Evolutionary conservation across 2,113 vertebrate species (phyloP).

Genomic region (Salvelinus fontinalis): DNA sequence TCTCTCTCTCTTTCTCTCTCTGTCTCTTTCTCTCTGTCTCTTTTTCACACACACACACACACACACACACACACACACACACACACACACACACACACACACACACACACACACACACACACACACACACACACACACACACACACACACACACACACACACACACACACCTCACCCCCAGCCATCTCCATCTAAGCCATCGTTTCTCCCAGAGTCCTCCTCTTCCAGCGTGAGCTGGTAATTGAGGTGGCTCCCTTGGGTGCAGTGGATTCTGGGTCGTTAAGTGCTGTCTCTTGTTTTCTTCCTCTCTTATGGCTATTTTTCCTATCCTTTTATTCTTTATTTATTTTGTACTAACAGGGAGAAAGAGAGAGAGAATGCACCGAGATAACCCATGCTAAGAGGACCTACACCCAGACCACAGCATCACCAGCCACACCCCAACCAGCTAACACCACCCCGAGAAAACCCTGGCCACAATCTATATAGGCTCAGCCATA

Average conservation of each 20-base stretch:
- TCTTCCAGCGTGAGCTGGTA: constrained; percentile 79
- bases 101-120: no score
- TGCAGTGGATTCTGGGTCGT: constrained; percentile 80
- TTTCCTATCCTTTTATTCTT: constrained; percentile 55
- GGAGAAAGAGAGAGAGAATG: no score
- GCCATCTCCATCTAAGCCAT: constrained; percentile 72
- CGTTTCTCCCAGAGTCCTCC: constrained; percentile 79
- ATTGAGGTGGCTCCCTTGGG: constrained; percentile 83
- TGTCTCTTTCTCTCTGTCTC: constrained; percentile 18
- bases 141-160: constrained; percentile 38
- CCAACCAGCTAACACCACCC: no score
- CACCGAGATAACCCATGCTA: no score
- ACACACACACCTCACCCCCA: constrained; percentile 41
- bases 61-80: constrained; percentile 16
- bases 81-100: no score
- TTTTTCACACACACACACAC: constrained; percentile 19
- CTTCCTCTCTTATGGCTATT: constrained; percentile 53
- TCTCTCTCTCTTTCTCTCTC: constrained; percentile 2
- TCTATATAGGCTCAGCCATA: no score
- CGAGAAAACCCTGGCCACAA: no score
- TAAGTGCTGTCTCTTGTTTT: constrained; percentile 84
- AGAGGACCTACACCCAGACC: no score
- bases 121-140: constrained; percentile 17
- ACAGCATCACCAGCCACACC: no score
- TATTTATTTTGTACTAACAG: constrained; percentile 35